Evolutionary conservation across 2,888 invertebrate genomes (phyloP).

Genomic region (Acheta domesticus): DNA sequence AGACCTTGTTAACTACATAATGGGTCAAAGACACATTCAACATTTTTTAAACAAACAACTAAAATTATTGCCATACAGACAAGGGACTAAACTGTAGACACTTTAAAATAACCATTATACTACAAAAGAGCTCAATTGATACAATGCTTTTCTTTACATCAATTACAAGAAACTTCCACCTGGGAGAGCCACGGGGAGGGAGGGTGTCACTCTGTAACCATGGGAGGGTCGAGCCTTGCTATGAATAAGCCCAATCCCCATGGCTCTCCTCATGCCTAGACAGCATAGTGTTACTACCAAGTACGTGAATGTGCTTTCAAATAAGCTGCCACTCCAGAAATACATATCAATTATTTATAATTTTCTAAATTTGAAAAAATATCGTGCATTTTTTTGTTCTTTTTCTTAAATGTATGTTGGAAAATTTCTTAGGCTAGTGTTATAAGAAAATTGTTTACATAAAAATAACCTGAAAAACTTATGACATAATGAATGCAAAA

Average conservation of each 20-base stretch:
- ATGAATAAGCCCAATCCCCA: background rate
- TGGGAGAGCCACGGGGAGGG: background rate
- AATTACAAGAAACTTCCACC: slow-evolving; percentile 12
- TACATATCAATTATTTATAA: slow-evolving; percentile 18
- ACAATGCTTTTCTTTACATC: slow-evolving; percentile 5
- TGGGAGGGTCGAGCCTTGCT: too few species aligned
- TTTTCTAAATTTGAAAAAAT: slow-evolving; percentile 18
- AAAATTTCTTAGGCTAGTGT: slow-evolving; percentile 18
- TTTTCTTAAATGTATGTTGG: background rate
- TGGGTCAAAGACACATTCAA: slow-evolving; percentile 10
- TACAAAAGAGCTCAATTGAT: background rate
- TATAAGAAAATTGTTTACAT: slow-evolving; percentile 18
- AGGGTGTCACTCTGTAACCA: background rate
- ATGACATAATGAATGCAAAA: slow-evolving; percentile 18
- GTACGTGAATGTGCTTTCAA: slow-evolving; percentile 11
- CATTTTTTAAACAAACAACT: background rate
- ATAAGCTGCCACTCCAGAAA: slow-evolving; percentile 18
- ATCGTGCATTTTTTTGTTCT: background rate
- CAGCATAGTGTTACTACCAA: background rate
- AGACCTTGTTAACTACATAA: background rate
- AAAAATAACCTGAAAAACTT: slow-evolving; percentile 18
- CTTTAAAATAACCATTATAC: slow-evolving; percentile 5
- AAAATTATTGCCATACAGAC: background rate
- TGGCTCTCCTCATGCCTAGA: background rate
- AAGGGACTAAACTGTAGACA: background rate